These are phyloP conservation scores for Bimastos eiseni DNA, from an alignment of 2,888 invertebrate genomes.

Conservation along the genomic window DNA sequence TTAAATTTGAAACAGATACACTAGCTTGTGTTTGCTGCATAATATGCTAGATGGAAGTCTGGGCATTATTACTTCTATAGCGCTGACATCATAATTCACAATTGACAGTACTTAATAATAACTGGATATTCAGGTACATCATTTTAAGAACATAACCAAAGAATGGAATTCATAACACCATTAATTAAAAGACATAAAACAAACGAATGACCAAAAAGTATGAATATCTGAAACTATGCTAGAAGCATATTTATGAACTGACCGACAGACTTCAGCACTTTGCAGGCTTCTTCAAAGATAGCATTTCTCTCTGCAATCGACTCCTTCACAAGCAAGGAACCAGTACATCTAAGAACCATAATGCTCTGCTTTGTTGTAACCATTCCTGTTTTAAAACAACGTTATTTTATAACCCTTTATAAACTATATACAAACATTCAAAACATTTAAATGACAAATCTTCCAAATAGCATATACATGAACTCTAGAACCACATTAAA, in stretches of 20 bases:
- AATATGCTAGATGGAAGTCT: no score
- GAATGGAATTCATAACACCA: not conserved
- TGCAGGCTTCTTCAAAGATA: conserved; percentile 38
- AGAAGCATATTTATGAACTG: not conserved
- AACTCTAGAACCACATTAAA: not conserved
- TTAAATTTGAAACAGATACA: no score
- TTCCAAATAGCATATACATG: not conserved
- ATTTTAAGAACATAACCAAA: not conserved
- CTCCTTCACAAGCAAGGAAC: conserved; percentile 42
- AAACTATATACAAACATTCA: not conserved
- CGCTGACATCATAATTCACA: not conserved
- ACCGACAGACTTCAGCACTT: conserved; percentile 34
- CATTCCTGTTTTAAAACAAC: conserved; percentile 2
- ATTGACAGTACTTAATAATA: not conserved
- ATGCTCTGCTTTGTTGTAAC: conserved; percentile 36
- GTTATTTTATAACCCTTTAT: not conserved
- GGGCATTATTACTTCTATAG: no score
- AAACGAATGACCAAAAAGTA: not conserved
- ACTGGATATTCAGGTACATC: not conserved
- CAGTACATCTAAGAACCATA: conserved; percentile 45
- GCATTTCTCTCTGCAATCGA: conserved; percentile 27
- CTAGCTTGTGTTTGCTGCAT: no score
- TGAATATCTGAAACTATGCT: not conserved
- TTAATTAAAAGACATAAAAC: not conserved
- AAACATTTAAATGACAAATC: not conserved